Base-by-base conservation (phyloP, 92 coral and sea anemone species). In the Anthopleura xanthogrammica region DNA sequence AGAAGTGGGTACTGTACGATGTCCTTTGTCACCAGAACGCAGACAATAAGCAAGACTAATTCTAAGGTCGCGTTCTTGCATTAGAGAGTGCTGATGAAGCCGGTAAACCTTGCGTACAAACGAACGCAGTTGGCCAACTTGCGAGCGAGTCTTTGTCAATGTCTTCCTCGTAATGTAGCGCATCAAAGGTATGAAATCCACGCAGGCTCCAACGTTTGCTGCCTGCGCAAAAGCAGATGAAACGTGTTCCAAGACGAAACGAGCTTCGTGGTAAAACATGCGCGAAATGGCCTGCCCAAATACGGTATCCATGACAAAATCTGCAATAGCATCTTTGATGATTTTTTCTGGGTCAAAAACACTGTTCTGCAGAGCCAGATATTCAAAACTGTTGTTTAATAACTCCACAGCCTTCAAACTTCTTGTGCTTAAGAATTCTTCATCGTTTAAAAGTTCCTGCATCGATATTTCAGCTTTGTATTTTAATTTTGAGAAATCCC, bases 201-300 rank as follows among this genome's bases (percentile, higher is more conserved):
- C 66, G 55, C 88, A 85, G 19, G 81, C 81, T 36, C 88, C 88
- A 52, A 79, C 83, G 43, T 75, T 70, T 60, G 83, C 83, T 8
- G 78, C 77, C 24, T 72, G 9, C 7, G 52, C 56, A 41, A 10
- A 78, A 13, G 68, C 71, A 19, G 12, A 72, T 1, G 83, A 78
- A 22, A 77, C 77, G 11, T 68, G 36, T 56, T 68, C 73, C 17
- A 85, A 74, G 19, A 73, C 73, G 7, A 52, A 19, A 24, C 88
- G 88, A 10, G 88, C 88, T 72, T 85, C 88, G 79, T 79, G 83
- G 19, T 78, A 85, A 43, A 85, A 85, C 64, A 77, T 71, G 2
- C 88, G 79, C 2, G 88, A 85, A 52, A 79, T 58, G 20, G 58
- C 60, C n/a, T 42, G 80, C 40, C 88, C 88, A 36, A 85, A 85